Base-by-base conservation (phyloP, 2,888 invertebrate genomes). In the Hypomecis atomaria region DNA sequence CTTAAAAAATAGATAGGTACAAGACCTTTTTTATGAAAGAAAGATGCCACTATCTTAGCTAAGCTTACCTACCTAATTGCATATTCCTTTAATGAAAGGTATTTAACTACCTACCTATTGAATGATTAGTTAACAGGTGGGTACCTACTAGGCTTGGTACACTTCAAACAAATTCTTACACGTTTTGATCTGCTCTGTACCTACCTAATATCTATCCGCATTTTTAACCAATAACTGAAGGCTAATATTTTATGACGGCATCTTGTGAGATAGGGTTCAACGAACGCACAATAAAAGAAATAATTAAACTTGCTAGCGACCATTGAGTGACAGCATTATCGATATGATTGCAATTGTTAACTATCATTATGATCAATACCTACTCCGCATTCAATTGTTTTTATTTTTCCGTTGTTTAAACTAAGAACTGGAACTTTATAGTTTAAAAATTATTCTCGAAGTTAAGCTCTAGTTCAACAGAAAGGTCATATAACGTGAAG, bases 221-320 rank as follows among this genome's bases (percentile, higher is more conserved):
- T n/a, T 42, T 33, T 50, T 54, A 54, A 59, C 59, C 11, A 49
- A 50, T 54, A 64, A 43, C 33, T 49, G 13, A 44, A 49, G 59
- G 1, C 23, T 23, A 23, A 23, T 23, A 59, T 59, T 44, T 13
- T 34, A 49, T 45, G 59, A 50, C 55, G 45, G 45, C 34, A 34
- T 38, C 43, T 45, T 50, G 55, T 49, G 55, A 55, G 53, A 52
- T 36, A 13, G 45, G 13, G 63, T 64, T 64, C 59, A 50, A 23
- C 23, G 63, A 10, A 33, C 63, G 23, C 4, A 9, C 44, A 63
- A 38, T 58, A 49, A 50, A 52, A 53, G 48, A 54, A 55, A 63
- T n/a, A n/a, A n/a, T n/a, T n/a, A 48, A 63, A 54, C 54, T 54
- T 44, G 63, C 59, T 49, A 58, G 42, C 42, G 38, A 59, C 54